phyloP scores from a whole-genome alignment of 1,140 invertebrate species.

The Cotesia chilonis region DNA sequence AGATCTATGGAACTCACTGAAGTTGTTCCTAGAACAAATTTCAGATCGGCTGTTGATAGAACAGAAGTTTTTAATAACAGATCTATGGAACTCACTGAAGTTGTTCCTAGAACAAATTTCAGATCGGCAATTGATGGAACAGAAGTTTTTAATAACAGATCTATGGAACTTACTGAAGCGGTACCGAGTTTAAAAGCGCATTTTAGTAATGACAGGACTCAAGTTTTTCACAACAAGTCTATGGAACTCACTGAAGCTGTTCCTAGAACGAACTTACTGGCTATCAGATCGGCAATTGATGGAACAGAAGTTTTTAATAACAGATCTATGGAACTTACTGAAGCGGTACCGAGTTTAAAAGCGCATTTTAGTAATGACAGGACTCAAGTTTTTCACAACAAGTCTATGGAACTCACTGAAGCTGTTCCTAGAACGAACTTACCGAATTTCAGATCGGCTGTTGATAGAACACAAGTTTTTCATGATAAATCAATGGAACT shows the following conservation, averaged over 20 bases:
- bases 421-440: too few relatives aligned
- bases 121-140: neutral
- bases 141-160: constrained; percentile 10
- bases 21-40: neutral
- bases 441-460: too few relatives aligned
- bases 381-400: too few relatives aligned
- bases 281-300: too few relatives aligned
- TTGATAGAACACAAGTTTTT: too few relatives aligned
- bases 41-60: neutral
- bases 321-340: too few relatives aligned
- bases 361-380: too few relatives aligned
- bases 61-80: constrained; percentile 20
- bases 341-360: too few relatives aligned
- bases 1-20: constrained; percentile 38
- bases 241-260: constrained; percentile 34
- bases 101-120: neutral
- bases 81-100: constrained; percentile 30
- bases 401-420: too few relatives aligned
- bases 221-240: constrained; percentile 15
- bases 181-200: neutral
- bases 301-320: too few relatives aligned
- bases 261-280: neutral
- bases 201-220: neutral
- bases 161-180: constrained; percentile 37
- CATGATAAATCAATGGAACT: constrained; percentile 25